Conservation (phyloP, 2,888 invertebrate species). For the Papilio elwesi region DNA sequence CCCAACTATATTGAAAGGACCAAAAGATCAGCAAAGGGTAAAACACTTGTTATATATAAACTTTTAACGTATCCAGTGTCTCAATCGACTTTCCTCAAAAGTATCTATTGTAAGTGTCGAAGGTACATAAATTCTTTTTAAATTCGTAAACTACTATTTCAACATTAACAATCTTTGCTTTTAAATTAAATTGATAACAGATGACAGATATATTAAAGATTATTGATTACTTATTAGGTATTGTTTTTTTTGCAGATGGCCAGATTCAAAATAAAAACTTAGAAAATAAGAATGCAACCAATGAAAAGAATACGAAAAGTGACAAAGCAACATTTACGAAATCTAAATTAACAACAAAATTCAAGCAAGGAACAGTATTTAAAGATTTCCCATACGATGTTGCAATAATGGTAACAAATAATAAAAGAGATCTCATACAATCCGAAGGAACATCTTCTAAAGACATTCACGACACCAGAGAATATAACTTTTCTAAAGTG, state of each 20-base stretch:
- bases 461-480: slow-evolving; percentile 32
- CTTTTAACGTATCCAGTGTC: slow-evolving; percentile 30
- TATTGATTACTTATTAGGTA: not conserved
- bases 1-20: slow-evolving; percentile 59
- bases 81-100: slow-evolving; percentile 34
- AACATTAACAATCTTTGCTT: slow-evolving; percentile 44
- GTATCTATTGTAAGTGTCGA: slow-evolving; percentile 36
- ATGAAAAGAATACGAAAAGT: slow-evolving; percentile 45
- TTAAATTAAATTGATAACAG: slow-evolving; percentile 49
- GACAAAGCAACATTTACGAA: slow-evolving; percentile 46
- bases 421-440: slow-evolving; percentile 45
- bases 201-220: slow-evolving; percentile 15
- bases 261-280: slow-evolving; percentile 47
- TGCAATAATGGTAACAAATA: slow-evolving; percentile 56
- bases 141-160: slow-evolving; percentile 27
- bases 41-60: slow-evolving; percentile 50
- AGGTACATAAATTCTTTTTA: slow-evolving; percentile 3
- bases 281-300: slow-evolving; percentile 48
- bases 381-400: slow-evolving; percentile 71
- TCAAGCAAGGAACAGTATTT: slow-evolving; percentile 56
- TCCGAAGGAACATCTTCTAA: slow-evolving; percentile 26
- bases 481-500: slow-evolving; percentile 19
- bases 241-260: slow-evolving; percentile 6
- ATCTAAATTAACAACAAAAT: slow-evolving; percentile 55
- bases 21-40: slow-evolving; percentile 62